Base-by-base conservation (phyloP, 2,113 vertebrate genomes). In the Siphamia tubifer region DNA sequence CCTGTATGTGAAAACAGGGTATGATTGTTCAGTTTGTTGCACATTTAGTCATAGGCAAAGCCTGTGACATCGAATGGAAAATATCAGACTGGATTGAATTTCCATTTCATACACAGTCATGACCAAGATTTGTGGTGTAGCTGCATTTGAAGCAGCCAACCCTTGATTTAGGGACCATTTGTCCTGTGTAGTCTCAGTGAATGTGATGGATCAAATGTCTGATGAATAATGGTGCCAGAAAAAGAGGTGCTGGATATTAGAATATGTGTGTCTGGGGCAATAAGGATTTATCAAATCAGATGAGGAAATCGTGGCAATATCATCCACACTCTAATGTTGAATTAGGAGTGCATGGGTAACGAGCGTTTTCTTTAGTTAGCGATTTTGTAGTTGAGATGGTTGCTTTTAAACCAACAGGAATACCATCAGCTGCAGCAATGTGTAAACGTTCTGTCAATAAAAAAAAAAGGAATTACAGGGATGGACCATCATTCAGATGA, bases 301-400 rank as follows among this genome's bases (percentile, higher is more conserved):
- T 8, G 52, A 74, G 17, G 55, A 67, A 77, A 74, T 13, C 5
- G n/a, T 24, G 17, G 21, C 10, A 48, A 15, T 44, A 64, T 54
- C 60, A 66, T 72, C 57, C 40, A 5, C 36, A 49, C 74, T 70
- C 39, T 6, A 9, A 19, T 56, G 17, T 19, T 30, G 47, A 55
- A 69, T 75, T 60, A 68, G 15, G 6, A 47, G 15, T 12, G 19
- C 3, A 5, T 24, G 8, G 31, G 68, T 53, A 45, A 31, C 45
- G n/a, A 3, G 15, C 28, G 68, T 73, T 68, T 75, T 58, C 60
- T 78, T 60, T 55, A 61, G 24, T 40, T 65, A 70, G 10, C 39
- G 47, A 44, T 36, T 68, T 80, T 47, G 23, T 21, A 23, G 25
- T 35, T 64, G 8, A 63, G 52, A 42, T 62, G 27, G 61, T 67